Conservation (phyloP, 1,140 invertebrate genomes). For the Neotoxoptera formosana region DNA sequence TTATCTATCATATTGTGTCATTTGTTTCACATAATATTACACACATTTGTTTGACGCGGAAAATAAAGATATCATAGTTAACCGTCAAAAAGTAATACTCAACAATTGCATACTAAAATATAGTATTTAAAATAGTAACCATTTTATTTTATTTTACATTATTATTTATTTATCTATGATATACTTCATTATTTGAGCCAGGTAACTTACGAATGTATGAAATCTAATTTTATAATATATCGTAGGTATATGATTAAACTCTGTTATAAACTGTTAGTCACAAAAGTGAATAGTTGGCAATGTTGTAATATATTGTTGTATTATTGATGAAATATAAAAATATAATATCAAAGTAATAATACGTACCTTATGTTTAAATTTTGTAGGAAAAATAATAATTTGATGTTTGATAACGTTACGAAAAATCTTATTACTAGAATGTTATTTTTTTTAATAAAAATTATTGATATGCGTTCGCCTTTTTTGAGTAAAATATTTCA, state of each 20-base stretch:
- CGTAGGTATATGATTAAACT: no score
- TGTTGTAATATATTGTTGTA: not conserved
- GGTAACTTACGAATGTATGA: not conserved
- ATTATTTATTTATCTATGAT: not conserved
- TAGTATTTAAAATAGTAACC: no score
- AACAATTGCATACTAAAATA: no score
- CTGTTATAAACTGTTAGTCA: not conserved
- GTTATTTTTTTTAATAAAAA: not conserved
- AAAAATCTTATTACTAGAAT: not conserved
- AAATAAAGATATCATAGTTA: not conserved
- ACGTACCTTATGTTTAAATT: not conserved
- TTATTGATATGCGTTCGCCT: not conserved
- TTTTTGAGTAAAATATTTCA: conserved; percentile 4
- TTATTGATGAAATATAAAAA: not conserved
- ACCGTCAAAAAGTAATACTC: no score
- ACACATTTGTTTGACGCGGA: not conserved
- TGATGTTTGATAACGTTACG: not conserved
- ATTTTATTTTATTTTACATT: no score
- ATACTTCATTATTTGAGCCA: not conserved
- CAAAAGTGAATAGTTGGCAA: not conserved
- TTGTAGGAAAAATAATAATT: not conserved
- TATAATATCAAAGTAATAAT: not conserved
- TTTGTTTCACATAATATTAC: not conserved
- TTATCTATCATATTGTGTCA: not conserved
- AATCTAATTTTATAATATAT: not conserved